phyloP scores from a whole-genome alignment of 2,888 invertebrate species.

The Fabriciana adippe region DNA sequence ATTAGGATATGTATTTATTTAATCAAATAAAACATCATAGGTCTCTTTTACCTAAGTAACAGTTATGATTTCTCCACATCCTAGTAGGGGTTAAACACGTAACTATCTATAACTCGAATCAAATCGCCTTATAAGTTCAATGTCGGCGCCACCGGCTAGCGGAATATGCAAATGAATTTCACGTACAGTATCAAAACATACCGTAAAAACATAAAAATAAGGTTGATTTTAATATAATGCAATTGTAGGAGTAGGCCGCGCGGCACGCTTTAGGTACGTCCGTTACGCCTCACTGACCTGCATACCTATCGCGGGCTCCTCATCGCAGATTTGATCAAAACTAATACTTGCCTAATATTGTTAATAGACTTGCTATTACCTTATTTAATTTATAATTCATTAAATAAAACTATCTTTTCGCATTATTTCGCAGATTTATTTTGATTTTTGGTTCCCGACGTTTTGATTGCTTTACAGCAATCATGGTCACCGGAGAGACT shows the following conservation, averaged over 20 bases:
- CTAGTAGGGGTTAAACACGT: slow-evolving; percentile 12
- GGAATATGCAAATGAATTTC: slow-evolving; percentile 17
- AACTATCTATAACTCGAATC: slow-evolving; percentile 19
- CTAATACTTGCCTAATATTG: slow-evolving; percentile 1
- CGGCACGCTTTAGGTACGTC: slow-evolving; percentile 27
- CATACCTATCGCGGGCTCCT: slow-evolving; percentile 25
- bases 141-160: slow-evolving; percentile 27
- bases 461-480: no score
- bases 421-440: no score
- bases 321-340: slow-evolving; percentile 21
- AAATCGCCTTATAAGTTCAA: slow-evolving; percentile 27
- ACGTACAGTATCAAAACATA: slow-evolving; percentile 1
- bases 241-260: not conserved
- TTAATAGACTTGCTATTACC: not conserved
- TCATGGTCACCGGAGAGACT: no score
- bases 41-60: not conserved
- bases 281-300: slow-evolving; percentile 35
- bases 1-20: no score
- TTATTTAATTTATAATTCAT: no score
- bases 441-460: no score
- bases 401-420: no score
- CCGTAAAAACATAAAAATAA: slow-evolving; percentile 1
- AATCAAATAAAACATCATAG: no score
- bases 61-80: slow-evolving; percentile 16
- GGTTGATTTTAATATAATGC: slow-evolving; percentile 8